Base-by-base conservation (phyloP, 64 coral and sea anemone genomes). In the Orbicella faveolata region DNA sequence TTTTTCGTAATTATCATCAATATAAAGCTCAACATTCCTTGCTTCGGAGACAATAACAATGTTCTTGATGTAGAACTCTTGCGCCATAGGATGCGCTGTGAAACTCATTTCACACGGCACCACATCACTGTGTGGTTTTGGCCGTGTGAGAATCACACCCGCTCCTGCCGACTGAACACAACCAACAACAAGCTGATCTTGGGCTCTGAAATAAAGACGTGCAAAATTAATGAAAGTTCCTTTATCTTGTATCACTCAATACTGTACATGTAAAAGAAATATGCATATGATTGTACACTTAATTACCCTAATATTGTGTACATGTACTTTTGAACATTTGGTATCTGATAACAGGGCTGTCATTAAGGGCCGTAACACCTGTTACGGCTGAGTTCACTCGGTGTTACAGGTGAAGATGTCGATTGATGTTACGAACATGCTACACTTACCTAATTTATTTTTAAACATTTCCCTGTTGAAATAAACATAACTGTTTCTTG, bases 41-140 rank as follows among this genome's bases (percentile, higher is more conserved):
- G 96, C 96, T 92, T 98, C 96, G 26, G 96, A 98, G 35, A 98
- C 95, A 87, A 98, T 98, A 41, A 98, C 95, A 51, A 98, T 89
- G 30, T 92, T 94, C 66, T 98, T 98, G 84, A 98, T 98, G n/a
- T 93, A 94, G 61, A 98, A 98, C 48, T 95, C 90, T 16, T 99
- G 94, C 20, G 94, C 92, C 88, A 95, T 93, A 9, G 97, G 97
- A 86, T 99, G 97, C 21, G 94, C 94, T 52, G 94, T 96, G 53
- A 99, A 99, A 12, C 88, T 91, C 91, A 99, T 96, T 81, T 99
- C 97, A 92, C 94, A 99, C 1, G 94, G 91, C 14, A 99, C 76
- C 33, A 75, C 70, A 57, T 96, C 97, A n/a, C 91, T 77, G 35
- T 93, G 83, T 12, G 90, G 88, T 1, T 90, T 80, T 34, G 97